Base-by-base conservation (phyloP, 2,797 vertebrate species). In the Diglossa cyanea region DNA sequence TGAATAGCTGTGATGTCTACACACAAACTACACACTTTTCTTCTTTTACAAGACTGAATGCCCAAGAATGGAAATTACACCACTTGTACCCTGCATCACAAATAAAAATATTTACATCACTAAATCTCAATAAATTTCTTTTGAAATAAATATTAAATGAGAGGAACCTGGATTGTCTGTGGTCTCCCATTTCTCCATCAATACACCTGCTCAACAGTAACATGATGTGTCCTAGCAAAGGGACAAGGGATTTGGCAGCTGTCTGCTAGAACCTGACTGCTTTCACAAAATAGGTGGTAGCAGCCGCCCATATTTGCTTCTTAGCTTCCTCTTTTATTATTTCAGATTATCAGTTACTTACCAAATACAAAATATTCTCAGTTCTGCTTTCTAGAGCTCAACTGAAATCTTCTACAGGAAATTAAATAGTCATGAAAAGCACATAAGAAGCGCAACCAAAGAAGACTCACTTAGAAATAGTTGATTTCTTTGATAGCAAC, bases 41-140 rank as follows among this genome's bases (percentile, higher is more conserved):
- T 25, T 16, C n/a, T 88, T 50, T 51, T 51, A 19, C 25, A 54
- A 47, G 23, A 20, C 12, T 16, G 4, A 6, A 19, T 39, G 31
- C 8, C 24, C 20, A 28, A 48, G 10, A 79, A 68, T 0, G 0
- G 10, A 30, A 70, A 7, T 42, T 0, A 19, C 9, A 18, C 23
- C 4, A 45, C 18, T 54, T 44, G 15, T 28, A 61, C 3, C 2
- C 14, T 40, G 26, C 17, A 31, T 10, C 1, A 4, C 24, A 85
- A 54, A n/a, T 4, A 48, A 31, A 60, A 17, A 26, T 2, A 14
- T 13, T 42, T 25, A 5, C 5, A 40, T 25, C 8, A 11, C 19
- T 14, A 5, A 7, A 13, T n/a, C 5, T 13, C 77, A 63, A 26
- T 13, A 19, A 3, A 6, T 17, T 55, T 44, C 11, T 13, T 44